Evolutionary conservation across 2,797 vertebrate genomes (phyloP).

Genomic region (Peromyscus nudipes): DNA sequence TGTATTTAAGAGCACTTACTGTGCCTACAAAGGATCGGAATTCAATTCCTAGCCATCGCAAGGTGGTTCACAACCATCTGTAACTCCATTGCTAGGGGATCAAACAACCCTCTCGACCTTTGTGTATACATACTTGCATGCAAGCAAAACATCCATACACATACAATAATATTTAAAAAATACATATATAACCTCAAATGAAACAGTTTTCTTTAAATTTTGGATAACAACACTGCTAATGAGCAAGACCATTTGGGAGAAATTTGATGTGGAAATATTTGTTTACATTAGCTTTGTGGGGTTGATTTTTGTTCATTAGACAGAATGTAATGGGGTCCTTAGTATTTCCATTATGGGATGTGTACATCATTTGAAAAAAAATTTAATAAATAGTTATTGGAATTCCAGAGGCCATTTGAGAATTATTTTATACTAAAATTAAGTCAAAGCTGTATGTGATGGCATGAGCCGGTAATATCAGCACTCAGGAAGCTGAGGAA

Average conservation of each 20-base stretch:
- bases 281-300: not conserved
- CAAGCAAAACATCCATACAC: not conserved
- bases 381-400: not conserved
- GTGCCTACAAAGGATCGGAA: not conserved
- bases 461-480: too few species aligned
- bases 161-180: not conserved
- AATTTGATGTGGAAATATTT: not conserved
- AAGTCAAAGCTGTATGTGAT: not conserved
- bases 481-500: not conserved
- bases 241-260: not conserved
- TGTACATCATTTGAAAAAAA: not conserved
- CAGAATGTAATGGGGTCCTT: not conserved
- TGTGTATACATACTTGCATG: not conserved
- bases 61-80: not conserved
- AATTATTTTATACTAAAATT: not conserved
- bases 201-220: not conserved
- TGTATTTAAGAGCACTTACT: not conserved
- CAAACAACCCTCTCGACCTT: not conserved
- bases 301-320: not conserved
- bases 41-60: not conserved
- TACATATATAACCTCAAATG: not conserved
- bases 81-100: not conserved
- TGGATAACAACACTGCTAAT: not conserved
- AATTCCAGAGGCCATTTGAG: not conserved
- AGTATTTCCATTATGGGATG: not conserved